phyloP scores from a whole-genome alignment of 2,797 vertebrate genomes.

The Epinephelus malabaricus region DNA sequence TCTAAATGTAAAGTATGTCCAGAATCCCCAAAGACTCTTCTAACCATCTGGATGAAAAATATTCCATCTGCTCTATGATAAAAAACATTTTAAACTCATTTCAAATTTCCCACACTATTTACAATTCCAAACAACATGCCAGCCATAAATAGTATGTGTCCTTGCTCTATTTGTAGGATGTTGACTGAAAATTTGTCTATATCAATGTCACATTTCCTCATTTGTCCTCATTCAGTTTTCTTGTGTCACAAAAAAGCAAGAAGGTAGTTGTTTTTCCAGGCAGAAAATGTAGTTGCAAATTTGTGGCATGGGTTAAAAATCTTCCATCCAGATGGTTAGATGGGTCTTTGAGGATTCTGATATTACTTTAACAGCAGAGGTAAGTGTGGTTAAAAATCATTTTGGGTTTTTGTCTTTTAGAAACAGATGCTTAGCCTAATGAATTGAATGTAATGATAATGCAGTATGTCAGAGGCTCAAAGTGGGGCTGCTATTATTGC shows the following conservation, averaged over 20 bases:
- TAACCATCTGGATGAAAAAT: not conserved
- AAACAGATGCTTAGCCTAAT: not conserved
- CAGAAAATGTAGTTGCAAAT: not conserved
- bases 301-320: too few relatives aligned
- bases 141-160: not conserved
- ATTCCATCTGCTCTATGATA: not conserved
- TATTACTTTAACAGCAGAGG: not conserved
- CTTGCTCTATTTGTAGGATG: not conserved
- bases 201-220: too few relatives aligned
- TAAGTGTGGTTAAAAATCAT: not conserved
- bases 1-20: not conserved
- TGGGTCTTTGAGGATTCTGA: not conserved
- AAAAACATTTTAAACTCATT: not conserved
- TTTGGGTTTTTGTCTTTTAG: not conserved
- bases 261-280: not conserved
- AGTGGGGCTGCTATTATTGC: not conserved
- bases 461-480: not conserved
- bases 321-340: not conserved
- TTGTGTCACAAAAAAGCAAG: not conserved
- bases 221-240: too few relatives aligned
- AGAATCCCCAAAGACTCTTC: not conserved
- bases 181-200: not conserved
- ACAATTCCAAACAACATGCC: not conserved
- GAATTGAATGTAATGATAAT: constrained; percentile 2
- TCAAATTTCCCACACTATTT: not conserved